Base-by-base conservation (phyloP, 1,140 invertebrate species). In the Tetramorium parvispinum region DNA sequence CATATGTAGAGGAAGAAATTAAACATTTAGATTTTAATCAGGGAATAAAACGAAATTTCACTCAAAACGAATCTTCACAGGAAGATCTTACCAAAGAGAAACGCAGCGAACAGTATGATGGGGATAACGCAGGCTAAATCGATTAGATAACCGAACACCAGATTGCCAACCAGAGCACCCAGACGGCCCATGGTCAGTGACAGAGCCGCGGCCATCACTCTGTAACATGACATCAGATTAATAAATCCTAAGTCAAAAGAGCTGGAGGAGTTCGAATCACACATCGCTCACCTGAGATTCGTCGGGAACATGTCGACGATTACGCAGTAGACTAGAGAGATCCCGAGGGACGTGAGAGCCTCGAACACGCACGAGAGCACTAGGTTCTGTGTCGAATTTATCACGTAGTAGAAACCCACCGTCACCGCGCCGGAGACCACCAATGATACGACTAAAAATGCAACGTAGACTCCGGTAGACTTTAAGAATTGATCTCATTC, bases 261-360 rank as follows among this genome's bases (percentile, higher is more conserved):
- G 46, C 87, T 32, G 10, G 51, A 66, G 7, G 16, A 24, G 2
- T 6, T 11, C 2, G 7, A 43, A 5, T 11, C 2, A 4, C 13
- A 13, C 7, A 66, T 78, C 40, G 40, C 89, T 94, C 94, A 97
- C 97, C 97, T 97, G 89, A 97, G 96, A 95, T 97, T 97, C 65
- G 97, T 97, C 87, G 97, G 97, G 94, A 97, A 97, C 88, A 97
- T 94, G 93, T 97, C 97, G 75, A 97, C 97, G 90, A 97, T 96
- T 18, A 97, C 96, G 91, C 97, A 97, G 93, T 97, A 97, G 46
- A 97, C 96, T 75, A 97, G 96, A 93, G 97, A 97, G 91, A 97
- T 97, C 86, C 97, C 97, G 66, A 97, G 95, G 43, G 97, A 97
- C 11, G 97, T 97, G 18, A 97, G 94, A 0, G 97, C 97, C 95